A percentile compares a stretch with the other conserved stretches of the same genome.
phyloP scores from a whole-genome alignment of 2,113 vertebrate genomes.

The Dolichotis patagonum region DNA sequence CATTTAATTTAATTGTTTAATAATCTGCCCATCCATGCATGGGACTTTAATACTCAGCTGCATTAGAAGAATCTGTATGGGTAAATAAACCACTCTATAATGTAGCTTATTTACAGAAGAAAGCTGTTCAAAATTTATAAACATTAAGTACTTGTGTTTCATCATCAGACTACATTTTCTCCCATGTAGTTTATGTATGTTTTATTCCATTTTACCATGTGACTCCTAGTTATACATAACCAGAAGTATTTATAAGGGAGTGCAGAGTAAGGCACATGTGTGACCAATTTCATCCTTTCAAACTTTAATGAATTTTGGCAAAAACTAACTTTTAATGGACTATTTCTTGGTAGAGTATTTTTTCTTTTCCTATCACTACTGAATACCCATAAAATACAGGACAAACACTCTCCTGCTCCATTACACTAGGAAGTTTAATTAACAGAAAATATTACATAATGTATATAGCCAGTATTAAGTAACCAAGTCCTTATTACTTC shows the following conservation, averaged over 20 bases:
- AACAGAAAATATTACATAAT: conserved; percentile 60
- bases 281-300: not conserved
- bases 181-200: not conserved
- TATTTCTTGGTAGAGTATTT: not conserved
- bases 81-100: not conserved
- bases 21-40: conserved; percentile 51
- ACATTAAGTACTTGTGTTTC: conserved; percentile 33
- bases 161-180: not conserved
- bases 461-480: conserved; percentile 39
- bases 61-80: conserved; percentile 46
- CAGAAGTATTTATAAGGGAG: not conserved
- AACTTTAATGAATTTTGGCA: conserved; percentile 39
- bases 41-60: conserved; percentile 58
- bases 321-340: conserved; percentile 58
- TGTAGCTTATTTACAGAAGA: conserved; percentile 38
- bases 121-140: conserved; percentile 48
- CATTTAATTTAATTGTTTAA: conserved; percentile 73
- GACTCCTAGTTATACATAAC: not conserved
- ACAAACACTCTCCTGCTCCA: not conserved
- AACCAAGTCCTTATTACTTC: conserved; percentile 19
- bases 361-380: not conserved
- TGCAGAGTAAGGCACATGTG: not conserved
- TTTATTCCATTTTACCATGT: not conserved
- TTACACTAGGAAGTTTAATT: conserved; percentile 66
- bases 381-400: conserved; percentile 49